Evolutionary conservation across 2,797 vertebrate genomes (phyloP).

Genomic region (Protonibea diacanthus): DNA sequence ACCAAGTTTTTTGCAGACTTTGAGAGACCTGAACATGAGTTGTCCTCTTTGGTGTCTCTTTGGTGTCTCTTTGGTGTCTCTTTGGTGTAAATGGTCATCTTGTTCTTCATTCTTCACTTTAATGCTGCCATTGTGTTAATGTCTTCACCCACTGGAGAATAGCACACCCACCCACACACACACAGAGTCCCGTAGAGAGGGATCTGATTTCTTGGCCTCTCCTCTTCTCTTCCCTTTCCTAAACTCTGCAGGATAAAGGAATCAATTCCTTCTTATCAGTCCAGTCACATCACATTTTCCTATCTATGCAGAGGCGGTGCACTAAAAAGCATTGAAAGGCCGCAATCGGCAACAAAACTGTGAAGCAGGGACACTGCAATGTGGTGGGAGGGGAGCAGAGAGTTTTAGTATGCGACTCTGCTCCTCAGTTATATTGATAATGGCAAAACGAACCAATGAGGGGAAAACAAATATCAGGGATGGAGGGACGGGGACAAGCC

Average conservation of each 20-base stretch:
- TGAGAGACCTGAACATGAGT: slow-evolving; percentile 2
- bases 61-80: neutral
- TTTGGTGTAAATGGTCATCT: neutral
- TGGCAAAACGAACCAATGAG: slow-evolving; percentile 17
- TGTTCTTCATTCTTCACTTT: neutral
- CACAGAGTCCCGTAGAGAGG: slow-evolving; percentile 32
- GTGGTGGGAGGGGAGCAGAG: slow-evolving; percentile 23
- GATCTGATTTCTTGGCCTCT: slow-evolving; percentile 54
- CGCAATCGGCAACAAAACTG: slow-evolving; percentile 40
- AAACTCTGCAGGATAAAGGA: slow-evolving; percentile 55
- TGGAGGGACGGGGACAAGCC: slow-evolving; percentile 1
- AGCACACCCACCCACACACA: slow-evolving; percentile 19
- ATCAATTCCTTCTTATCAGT: slow-evolving; percentile 64
- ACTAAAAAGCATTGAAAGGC: slow-evolving; percentile 48
- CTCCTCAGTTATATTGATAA: slow-evolving; percentile 29
- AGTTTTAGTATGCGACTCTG: slow-evolving; percentile 33
- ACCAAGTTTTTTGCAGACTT: neutral
- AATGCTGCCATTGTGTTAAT: slow-evolving; percentile 11
- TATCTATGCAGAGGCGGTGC: slow-evolving; percentile 51
- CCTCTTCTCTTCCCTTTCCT: slow-evolving; percentile 39
- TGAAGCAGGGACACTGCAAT: slow-evolving; percentile 35
- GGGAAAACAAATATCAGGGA: slow-evolving; percentile 18
- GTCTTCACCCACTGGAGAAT: neutral
- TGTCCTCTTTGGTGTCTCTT: neutral
- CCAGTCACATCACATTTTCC: slow-evolving; percentile 59